Base-by-base conservation (phyloP, 2,113 vertebrate species). In the Clarias magur region DNA sequence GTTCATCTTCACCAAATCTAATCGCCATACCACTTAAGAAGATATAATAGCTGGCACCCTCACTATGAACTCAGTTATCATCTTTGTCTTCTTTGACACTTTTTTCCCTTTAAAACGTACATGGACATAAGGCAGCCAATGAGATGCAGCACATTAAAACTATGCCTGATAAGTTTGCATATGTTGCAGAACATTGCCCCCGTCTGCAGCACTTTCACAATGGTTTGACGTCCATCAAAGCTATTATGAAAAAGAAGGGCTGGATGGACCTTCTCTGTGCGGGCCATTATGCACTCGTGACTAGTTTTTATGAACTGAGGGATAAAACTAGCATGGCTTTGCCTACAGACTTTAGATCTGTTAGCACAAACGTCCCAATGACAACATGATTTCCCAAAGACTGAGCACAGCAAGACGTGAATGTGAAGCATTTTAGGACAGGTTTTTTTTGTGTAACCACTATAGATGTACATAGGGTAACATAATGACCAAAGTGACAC, bases 41-140 rank as follows among this genome's bases (percentile, higher is more conserved):
- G 75, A 86, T 82, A 67, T 83, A 82, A 86, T 86, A 34, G 48
- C 94, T 85, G 95, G 94, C 93, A 93, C 91, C 93, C 0, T 94
- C 93, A 94, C 93, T 95, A 96, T 96, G 96, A 78, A 86, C 80
- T 86, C 95, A 96, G 95, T 93, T 95, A 94, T 93, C 68, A 76
- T 88, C 72, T 84, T 76, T 87, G 81, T 83, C 86, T 83, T 60
- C 86, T 70, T 84, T 88, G 82, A 83, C 53, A 78, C 42, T 85
- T 87, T 85, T 86, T 75, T 76, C 78, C 83, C 56, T 85, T 85
- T 86, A 82, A 90, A 91, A 91, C 91, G 86, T 93, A 91, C 91
- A 91, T 91, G 92, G 94, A 93, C 94, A 95, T 95, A 93, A 94
- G 92, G 93, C 85, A 87, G 88, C 92, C 92, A 95, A 95, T 95